phyloP scores from a whole-genome alignment of 2,797 vertebrate species.

The Fringilla coelebs region DNA sequence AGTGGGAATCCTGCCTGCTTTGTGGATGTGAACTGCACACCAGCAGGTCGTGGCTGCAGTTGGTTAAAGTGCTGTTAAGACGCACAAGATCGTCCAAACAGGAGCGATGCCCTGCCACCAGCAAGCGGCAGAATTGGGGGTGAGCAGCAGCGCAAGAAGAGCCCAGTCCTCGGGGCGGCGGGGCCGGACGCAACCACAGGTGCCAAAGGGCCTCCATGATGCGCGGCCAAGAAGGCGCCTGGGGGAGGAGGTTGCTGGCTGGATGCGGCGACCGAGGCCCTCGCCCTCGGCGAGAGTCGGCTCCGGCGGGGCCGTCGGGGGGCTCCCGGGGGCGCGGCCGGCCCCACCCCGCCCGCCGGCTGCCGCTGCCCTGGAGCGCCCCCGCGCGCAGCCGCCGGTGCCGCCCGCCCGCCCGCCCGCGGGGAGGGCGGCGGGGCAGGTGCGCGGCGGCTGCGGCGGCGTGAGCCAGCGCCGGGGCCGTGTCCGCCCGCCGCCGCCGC shows the following conservation, averaged over 20 bases:
- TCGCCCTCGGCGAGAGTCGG: accelerated
- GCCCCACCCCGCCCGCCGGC: not conserved
- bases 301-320: not conserved
- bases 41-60: not conserved
- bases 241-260: accelerated
- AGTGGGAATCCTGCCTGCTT: not conserved
- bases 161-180: accelerated
- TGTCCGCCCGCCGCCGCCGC: not conserved
- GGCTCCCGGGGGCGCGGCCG: not conserved
- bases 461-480: slow-evolving; percentile 27
- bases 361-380: slow-evolving; percentile 6
- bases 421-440: slow-evolving; percentile 35
- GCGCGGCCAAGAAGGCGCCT: accelerated
- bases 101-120: not conserved
- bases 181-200: no score
- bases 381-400: not conserved
- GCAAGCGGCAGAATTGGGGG: not conserved
- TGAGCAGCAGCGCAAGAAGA: accelerated
- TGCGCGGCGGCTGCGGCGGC: slow-evolving; percentile 32
- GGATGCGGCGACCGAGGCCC: accelerated
- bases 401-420: slow-evolving; percentile 1
- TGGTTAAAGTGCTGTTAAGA: no score
- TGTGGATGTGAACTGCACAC: accelerated
- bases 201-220: accelerated
- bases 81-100: accelerated